These are phyloP conservation scores for Ectemnius continuus DNA, from an alignment of 2,888 invertebrate genomes.

Conservation along the genomic window DNA sequence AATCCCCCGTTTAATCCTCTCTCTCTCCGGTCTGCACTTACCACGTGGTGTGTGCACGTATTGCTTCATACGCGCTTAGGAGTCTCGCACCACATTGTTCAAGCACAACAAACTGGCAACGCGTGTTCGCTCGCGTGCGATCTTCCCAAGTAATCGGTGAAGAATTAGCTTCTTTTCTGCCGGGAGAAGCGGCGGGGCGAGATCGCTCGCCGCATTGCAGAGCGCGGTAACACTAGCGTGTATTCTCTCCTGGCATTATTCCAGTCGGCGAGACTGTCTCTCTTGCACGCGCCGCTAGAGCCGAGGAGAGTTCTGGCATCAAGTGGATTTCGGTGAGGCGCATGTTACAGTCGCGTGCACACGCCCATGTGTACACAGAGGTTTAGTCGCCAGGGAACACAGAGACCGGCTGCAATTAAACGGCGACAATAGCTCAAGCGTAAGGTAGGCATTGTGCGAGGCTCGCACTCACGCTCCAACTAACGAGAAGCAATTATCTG, in stretches of 20 bases:
- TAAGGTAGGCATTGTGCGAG: background rate
- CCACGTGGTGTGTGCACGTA: too few species aligned
- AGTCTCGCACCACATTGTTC: too few species aligned
- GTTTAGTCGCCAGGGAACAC: background rate
- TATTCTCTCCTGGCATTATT: conserved; percentile 35
- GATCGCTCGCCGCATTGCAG: conserved; percentile 45
- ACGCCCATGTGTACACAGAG: background rate
- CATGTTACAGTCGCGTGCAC: too few species aligned
- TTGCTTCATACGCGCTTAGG: too few species aligned
- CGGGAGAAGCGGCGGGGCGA: background rate
- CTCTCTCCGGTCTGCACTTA: too few species aligned
- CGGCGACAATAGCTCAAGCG: background rate
- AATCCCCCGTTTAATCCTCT: too few species aligned
- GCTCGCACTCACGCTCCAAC: background rate
- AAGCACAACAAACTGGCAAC: too few species aligned
- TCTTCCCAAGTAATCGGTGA: too few species aligned
- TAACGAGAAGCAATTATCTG: background rate
- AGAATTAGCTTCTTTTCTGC: too few species aligned
- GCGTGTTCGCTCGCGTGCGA: too few species aligned
- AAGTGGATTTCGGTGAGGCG: conserved; percentile 5
- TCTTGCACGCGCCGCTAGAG: background rate
- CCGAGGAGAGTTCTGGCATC: conserved; percentile 21
- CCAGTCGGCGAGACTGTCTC: conserved; percentile 20
- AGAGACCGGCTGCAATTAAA: background rate
- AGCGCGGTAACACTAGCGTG: conserved; percentile 21